A percentile compares a stretch with the other conserved stretches of the same genome.
These are phyloP conservation scores for Andrena dorsata DNA, from an alignment of 2,888 invertebrate genomes.

Conservation along the genomic window DNA sequence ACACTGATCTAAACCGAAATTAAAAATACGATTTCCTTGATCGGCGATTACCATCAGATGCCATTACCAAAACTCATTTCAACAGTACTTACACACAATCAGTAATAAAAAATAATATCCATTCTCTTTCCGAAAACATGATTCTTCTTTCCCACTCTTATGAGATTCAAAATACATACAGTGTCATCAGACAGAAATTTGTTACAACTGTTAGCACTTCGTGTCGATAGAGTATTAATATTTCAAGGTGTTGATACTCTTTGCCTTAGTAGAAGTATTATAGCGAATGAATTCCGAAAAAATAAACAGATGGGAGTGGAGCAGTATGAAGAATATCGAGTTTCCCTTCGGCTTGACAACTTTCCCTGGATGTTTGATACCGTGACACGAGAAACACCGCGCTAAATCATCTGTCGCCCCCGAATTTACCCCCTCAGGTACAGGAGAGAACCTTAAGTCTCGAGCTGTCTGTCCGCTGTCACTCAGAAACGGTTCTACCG, in stretches of 20 bases:
- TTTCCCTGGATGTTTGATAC: slow-evolving; percentile 67
- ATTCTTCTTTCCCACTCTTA: too few species aligned
- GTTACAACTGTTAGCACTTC: not conserved
- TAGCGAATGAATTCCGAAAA: not conserved
- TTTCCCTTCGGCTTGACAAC: slow-evolving; percentile 40
- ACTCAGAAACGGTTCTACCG: slow-evolving; percentile 72
- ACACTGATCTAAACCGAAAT: too few species aligned
- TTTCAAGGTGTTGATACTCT: not conserved
- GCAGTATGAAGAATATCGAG: slow-evolving; percentile 30
- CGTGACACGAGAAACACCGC: slow-evolving; percentile 78
- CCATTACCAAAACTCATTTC: too few species aligned
- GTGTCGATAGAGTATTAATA: not conserved
- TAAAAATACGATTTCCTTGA: too few species aligned
- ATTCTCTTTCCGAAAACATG: not conserved
- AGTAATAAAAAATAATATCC: not conserved
- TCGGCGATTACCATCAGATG: too few species aligned
- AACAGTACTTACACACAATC: too few species aligned
- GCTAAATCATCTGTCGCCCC: slow-evolving; percentile 80
- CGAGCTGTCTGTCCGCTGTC: slow-evolving; percentile 79
- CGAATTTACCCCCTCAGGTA: slow-evolving; percentile 67
- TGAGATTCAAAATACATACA: not conserved
- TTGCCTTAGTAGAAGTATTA: not conserved
- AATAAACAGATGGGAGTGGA: not conserved
- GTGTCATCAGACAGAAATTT: not conserved
- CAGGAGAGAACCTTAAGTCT: slow-evolving; percentile 75